phyloP scores from a whole-genome alignment of 2,888 invertebrate species.

The Osmoderma eremita region DNA sequence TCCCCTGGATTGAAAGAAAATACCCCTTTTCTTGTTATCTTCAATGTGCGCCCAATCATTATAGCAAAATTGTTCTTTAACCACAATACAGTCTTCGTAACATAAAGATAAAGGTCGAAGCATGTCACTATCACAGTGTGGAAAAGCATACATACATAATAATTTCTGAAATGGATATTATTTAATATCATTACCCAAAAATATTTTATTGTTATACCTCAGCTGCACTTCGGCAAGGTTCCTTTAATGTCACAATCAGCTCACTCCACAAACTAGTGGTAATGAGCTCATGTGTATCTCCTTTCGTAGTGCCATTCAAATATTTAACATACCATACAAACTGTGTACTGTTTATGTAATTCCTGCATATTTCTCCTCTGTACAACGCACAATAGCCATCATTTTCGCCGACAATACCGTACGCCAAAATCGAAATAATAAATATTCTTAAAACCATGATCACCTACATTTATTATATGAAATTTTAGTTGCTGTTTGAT shows the following conservation, averaged over 20 bases:
- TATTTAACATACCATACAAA: conserved; percentile 68
- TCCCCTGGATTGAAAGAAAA: conserved; percentile 82
- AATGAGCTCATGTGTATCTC: conserved; percentile 86
- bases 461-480: conserved; percentile 17
- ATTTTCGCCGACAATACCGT: conserved; percentile 27
- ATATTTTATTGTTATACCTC: conserved; percentile 68
- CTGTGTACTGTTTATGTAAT: conserved; percentile 65
- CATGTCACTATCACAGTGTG: conserved; percentile 77
- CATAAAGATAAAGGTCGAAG: conserved; percentile 81
- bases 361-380: conserved; percentile 70
- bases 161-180: conserved; percentile 69
- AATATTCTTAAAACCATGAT: conserved; percentile 30
- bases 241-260: conserved; percentile 79
- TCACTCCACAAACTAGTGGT: conserved; percentile 87
- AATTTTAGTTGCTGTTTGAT: conserved; percentile 1
- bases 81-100: conserved; percentile 93
- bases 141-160: conserved; percentile 92
- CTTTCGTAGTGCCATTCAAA: conserved; percentile 67
- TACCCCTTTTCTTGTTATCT: conserved; percentile 83
- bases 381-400: conserved; percentile 39
- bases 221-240: conserved; percentile 87
- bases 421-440: conserved; percentile 22
- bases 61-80: conserved; percentile 90
- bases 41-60: conserved; percentile 93
- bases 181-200: not conserved